Evolutionary conservation across 2,888 invertebrate genomes (phyloP).

Genomic region (Cantharis lateralis): DNA sequence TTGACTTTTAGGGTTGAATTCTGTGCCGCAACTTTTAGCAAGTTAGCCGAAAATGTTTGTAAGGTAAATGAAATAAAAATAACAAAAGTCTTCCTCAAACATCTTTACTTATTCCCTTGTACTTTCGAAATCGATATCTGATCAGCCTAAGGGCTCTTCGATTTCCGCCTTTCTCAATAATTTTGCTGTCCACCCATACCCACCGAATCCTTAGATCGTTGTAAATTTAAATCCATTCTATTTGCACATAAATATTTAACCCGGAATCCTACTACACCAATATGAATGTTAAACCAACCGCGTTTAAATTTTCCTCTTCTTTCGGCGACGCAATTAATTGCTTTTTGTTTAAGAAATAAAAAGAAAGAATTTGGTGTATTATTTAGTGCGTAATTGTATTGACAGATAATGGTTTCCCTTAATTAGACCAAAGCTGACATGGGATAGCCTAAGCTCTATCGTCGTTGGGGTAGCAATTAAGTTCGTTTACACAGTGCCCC

Average conservation of each 20-base stretch:
- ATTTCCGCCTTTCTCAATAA: conserved; percentile 11
- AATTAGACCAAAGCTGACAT: conserved; percentile 32
- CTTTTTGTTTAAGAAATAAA: neutral
- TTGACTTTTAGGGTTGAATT: neutral
- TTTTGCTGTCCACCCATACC: conserved; percentile 6
- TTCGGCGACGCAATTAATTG: neutral
- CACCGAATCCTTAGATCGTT: conserved; percentile 7
- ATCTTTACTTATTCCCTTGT: conserved; percentile 1
- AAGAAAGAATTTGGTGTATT: conserved; percentile 20
- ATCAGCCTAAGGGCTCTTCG: conserved; percentile 20
- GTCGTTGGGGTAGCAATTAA: conserved; percentile 23
- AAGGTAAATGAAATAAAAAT: neutral
- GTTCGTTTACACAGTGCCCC: conserved; percentile 23
- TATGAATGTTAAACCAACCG: neutral
- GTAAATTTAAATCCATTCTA: conserved; percentile 9
- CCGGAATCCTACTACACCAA: neutral
- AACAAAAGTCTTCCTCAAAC: neutral
- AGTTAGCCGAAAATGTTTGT: neutral
- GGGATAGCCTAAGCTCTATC: conserved; percentile 26
- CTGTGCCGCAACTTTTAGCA: neutral
- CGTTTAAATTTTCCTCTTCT: neutral
- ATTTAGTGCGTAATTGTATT: conserved; percentile 26
- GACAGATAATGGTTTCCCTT: conserved; percentile 29
- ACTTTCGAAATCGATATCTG: conserved; percentile 24
- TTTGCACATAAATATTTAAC: conserved; percentile 14